phyloP scores from a whole-genome alignment of 2,797 vertebrate species.

The Saxicola maurus region DNA sequence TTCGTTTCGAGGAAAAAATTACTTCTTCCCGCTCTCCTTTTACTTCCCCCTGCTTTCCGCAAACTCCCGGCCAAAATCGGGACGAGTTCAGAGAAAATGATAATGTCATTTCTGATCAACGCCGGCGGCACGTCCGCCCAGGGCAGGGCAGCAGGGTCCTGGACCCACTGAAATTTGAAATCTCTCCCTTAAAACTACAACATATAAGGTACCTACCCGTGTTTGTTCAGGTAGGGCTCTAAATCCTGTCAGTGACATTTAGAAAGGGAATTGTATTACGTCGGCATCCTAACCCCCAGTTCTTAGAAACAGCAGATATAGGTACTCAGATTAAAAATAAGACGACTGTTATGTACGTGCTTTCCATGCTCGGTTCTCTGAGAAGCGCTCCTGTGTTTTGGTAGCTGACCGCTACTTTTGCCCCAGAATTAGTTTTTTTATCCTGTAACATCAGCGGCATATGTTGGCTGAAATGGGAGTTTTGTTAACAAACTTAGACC shows the following conservation, averaged over 20 bases:
- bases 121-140: neutral
- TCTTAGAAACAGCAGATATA: neutral
- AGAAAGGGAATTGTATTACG: neutral
- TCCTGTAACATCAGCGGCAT: neutral
- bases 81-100: neutral
- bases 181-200: neutral
- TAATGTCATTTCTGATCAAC: neutral
- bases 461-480: neutral
- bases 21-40: neutral
- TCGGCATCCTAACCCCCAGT: neutral
- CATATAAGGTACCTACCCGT: neutral
- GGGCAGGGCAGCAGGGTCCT: neutral
- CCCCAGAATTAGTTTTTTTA: neutral
- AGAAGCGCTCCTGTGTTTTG: neutral
- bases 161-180: neutral
- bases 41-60: neutral
- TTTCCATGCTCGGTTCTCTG: neutral
- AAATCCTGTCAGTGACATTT: neutral
- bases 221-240: neutral
- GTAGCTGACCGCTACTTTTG: neutral
- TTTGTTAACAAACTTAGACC: neutral
- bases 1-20: neutral
- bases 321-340: neutral
- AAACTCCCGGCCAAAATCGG: neutral
- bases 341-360: rapidly evolving